Base-by-base conservation (phyloP, 2,888 invertebrate species). In the Ochlodes sylvanus region DNA sequence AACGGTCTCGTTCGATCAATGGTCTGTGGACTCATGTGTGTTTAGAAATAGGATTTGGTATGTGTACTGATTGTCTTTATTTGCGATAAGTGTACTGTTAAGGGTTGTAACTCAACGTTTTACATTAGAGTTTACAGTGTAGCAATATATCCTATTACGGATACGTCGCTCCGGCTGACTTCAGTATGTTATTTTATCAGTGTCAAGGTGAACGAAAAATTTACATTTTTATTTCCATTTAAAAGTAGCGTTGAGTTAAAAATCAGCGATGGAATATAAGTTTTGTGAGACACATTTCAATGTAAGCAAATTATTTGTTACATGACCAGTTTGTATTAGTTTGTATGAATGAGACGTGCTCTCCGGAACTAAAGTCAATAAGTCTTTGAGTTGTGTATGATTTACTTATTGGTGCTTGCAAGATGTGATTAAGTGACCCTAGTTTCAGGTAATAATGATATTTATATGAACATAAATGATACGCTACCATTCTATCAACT, bases 381-480 rank as follows among this genome's bases (percentile, higher is more conserved):
- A 55, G 34, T 81, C 80, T 76, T 81, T 77, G 79, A 77, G 80
- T 82, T 83, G 82, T 84, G 83, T 76, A 79, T 77, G 77, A 70
- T 79, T 83, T 81, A 79, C 79, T 79, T 79, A 77, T 85, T 85
- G 89, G 90, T 90, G 89, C 88, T 89, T 79, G 77, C 78, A 78
- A 76, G 76, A 81, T 87, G 85, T 88, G 88, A 89, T 89, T 78
- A 34, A 74, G 89, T 89, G 90, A 89, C 88, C 89, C 88, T 88
- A 83, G 81, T 75, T 67, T 67, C 60, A 32, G 42, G 54, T 60
- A 54, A 44, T 52, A 38, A 12, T 42, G 27, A 57, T 56, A 64
- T 47, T 60, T 54, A 34, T 42, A 60, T 66, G 60, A 19, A 54
- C 54, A 61, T 55, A 60, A 61, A 44, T 55, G 54, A 55, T 42